phyloP scores from a whole-genome alignment of 2,113 vertebrate genomes.

The Ascaphus truei region DNA sequence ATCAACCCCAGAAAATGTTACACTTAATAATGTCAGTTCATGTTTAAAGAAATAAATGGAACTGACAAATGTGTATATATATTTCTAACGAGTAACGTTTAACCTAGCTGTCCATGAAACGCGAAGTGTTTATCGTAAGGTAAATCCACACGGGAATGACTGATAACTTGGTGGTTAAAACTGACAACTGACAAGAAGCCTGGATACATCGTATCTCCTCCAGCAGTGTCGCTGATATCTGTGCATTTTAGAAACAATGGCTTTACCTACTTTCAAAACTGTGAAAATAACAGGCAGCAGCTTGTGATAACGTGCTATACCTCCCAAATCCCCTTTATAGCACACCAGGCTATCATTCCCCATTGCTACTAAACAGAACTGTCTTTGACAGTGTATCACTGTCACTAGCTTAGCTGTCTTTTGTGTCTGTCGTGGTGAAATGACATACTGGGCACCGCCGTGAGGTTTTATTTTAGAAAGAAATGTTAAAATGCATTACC shows the following conservation, averaged over 20 bases:
- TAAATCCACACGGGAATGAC: slow-evolving; percentile 14
- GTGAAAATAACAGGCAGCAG: slow-evolving; percentile 30
- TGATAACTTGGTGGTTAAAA: slow-evolving; percentile 25
- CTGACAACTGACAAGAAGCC: slow-evolving; percentile 30
- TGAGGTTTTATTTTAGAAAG: too few species aligned
- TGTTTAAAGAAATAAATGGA: slow-evolving; percentile 13
- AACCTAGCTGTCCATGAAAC: slow-evolving; percentile 13
- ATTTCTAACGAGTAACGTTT: slow-evolving; percentile 10
- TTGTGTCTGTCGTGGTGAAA: not conserved
- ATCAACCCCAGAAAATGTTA: not conserved
- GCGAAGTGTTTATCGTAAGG: slow-evolving; percentile 11
- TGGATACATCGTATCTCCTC: slow-evolving; percentile 16
- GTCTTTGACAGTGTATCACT: slow-evolving; percentile 4
- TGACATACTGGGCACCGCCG: too few species aligned
- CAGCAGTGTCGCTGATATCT: slow-evolving; percentile 26
- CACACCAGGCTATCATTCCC: slow-evolving; percentile 11
- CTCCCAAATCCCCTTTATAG: slow-evolving; percentile 14
- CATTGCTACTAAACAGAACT: slow-evolving; percentile 5
- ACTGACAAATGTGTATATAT: not conserved
- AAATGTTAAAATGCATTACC: too few species aligned
- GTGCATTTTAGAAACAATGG: slow-evolving; percentile 21
- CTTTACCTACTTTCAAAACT: slow-evolving; percentile 2
- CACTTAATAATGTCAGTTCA: not conserved
- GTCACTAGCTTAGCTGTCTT: not conserved
- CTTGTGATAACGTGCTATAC: not conserved